These are phyloP conservation scores for Mustela nigripes DNA, from an alignment of 2,113 vertebrate species.

Conservation along the genomic window DNA sequence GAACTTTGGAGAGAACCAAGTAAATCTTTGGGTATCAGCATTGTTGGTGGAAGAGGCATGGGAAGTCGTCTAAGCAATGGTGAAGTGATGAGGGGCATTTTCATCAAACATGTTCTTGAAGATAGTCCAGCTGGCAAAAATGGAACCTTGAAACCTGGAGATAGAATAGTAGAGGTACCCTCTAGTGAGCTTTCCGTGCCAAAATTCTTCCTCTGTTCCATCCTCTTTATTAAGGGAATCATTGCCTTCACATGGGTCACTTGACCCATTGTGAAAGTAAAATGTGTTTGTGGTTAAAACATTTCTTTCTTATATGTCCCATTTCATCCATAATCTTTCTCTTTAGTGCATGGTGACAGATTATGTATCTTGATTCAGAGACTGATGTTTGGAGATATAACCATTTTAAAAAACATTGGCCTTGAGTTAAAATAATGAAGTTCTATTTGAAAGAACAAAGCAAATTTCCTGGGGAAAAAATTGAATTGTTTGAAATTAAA, in stretches of 20 bases:
- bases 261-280: not conserved
- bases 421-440: not conserved
- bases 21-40: slow-evolving; percentile 98
- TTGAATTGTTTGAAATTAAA: slow-evolving; percentile 21
- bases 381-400: not conserved
- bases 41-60: slow-evolving; percentile 98
- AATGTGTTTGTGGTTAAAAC: not conserved
- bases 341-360: not conserved
- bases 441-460: slow-evolving; percentile 42
- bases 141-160: slow-evolving; percentile 96
- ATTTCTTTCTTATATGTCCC: slow-evolving; percentile 1
- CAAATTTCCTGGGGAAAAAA: not conserved
- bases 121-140: slow-evolving; percentile 97
- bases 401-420: not conserved
- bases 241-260: not conserved
- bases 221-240: not conserved
- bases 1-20: slow-evolving; percentile 95
- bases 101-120: slow-evolving; percentile 98
- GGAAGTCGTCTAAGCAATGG: slow-evolving; percentile 97
- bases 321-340: not conserved
- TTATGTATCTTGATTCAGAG: not conserved
- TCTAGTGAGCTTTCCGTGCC: slow-evolving; percentile 40
- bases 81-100: slow-evolving; percentile 99
- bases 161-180: slow-evolving; percentile 96
- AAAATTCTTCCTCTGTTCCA: not conserved